phyloP scores from a whole-genome alignment of 1,140 invertebrate genomes.

The Aphelinus certus region DNA sequence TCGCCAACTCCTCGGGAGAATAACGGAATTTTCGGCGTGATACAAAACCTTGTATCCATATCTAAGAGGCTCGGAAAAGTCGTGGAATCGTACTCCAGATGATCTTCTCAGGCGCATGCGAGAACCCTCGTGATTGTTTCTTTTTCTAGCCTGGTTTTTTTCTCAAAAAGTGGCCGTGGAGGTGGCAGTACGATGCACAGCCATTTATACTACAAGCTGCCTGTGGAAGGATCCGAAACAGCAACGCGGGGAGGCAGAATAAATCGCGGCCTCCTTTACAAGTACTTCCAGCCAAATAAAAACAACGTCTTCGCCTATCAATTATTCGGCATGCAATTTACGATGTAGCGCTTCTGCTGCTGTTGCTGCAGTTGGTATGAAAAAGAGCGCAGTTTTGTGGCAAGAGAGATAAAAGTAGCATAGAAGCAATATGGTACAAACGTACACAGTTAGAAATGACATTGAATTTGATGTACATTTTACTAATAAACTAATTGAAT shows the following conservation, averaged over 20 bases:
- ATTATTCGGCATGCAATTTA: conserved; percentile 64
- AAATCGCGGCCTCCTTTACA: conserved; percentile 62
- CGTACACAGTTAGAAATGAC: no score
- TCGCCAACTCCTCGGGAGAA: background rate
- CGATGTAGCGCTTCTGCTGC: conserved; percentile 47
- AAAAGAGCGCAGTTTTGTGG: no score
- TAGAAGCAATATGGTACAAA: no score
- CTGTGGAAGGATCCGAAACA: conserved; percentile 46
- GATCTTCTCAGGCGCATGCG: conserved; percentile 46
- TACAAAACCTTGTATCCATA: background rate
- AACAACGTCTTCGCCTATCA: conserved; percentile 64
- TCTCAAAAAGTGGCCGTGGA: background rate
- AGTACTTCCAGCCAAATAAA: conserved; percentile 65
- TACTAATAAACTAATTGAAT: no score
- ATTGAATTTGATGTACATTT: no score
- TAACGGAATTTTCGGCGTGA: conserved; percentile 37
- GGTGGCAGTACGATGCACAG: conserved; percentile 33
- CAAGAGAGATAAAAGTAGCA: no score
- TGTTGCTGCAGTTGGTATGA: conserved; percentile 35
- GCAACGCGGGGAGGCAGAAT: conserved; percentile 62
- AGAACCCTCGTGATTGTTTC: conserved; percentile 36
- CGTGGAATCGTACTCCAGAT: conserved; percentile 46
- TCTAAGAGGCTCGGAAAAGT: conserved; percentile 31
- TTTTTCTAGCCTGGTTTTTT: conserved; percentile 36
- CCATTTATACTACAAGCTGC: conserved; percentile 54